These are phyloP conservation scores for Stenoptilia bipunctidactyla DNA, from an alignment of 2,888 invertebrate species.

Conservation along the genomic window DNA sequence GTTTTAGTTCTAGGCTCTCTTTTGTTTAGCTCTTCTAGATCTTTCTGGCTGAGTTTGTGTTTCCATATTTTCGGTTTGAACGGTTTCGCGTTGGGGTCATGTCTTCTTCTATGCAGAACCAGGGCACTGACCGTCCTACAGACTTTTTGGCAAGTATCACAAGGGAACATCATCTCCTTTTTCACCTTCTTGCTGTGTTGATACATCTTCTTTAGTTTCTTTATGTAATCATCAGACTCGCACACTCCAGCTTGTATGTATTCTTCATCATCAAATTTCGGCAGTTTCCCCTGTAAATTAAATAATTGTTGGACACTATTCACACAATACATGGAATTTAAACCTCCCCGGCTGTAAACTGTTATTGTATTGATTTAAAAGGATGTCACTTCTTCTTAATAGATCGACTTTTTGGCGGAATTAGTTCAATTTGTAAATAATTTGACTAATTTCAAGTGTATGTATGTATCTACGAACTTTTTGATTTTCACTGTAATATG, in stretches of 20 bases:
- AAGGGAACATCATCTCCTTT: constrained; percentile 39
- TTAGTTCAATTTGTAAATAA: too few relatives aligned
- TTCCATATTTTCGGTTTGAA: constrained; percentile 41
- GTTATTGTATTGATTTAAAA: too few relatives aligned
- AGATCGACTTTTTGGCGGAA: constrained; percentile 16
- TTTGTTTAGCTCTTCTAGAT: neutral
- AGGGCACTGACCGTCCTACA: constrained; percentile 39
- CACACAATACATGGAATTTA: too few relatives aligned
- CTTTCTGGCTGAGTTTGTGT: constrained; percentile 22
- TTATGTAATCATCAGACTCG: constrained; percentile 25
- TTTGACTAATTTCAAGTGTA: too few relatives aligned
- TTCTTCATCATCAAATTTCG: constrained; percentile 24
- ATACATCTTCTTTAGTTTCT: constrained; percentile 31
- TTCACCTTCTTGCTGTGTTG: constrained; percentile 30
- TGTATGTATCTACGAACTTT: too few relatives aligned
- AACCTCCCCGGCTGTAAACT: too few relatives aligned
- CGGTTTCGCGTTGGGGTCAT: constrained; percentile 37
- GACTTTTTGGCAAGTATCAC: constrained; percentile 42
- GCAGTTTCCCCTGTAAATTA: constrained; percentile 19
- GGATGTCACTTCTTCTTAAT: constrained; percentile 19
- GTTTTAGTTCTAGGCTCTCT: neutral
- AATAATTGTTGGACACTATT: too few relatives aligned
- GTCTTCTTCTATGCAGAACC: constrained; percentile 37
- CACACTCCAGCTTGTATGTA: constrained; percentile 18
- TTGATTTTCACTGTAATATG: too few relatives aligned